Evolutionary conservation across 2,113 vertebrate genomes (phyloP), one percentile per base, ranked within the genome.

Genomic region (Neomonachus schauinslandi): DNA sequence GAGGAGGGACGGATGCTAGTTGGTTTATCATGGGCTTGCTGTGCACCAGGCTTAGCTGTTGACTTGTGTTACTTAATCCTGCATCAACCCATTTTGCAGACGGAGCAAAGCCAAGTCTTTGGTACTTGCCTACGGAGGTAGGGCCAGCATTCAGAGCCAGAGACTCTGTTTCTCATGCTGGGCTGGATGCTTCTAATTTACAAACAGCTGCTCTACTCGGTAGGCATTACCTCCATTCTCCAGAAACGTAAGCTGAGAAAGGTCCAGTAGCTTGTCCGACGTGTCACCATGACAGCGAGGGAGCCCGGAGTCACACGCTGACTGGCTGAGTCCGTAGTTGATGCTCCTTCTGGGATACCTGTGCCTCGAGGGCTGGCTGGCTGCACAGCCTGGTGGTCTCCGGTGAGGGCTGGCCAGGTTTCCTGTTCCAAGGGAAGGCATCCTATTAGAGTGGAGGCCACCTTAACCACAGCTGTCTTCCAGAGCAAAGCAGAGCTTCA

Each of bases 271-370:
- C 42, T 33, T 71, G 31, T 39, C 39, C 4, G 2, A 1, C 2
- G 22, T 31, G 11, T 49, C 31, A 7, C 4, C 18, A 42, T 1
- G 22, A 39, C 15, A 7, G 7, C 0, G 0, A 74, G 28, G 59
- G 53, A n/a, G 2, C 2, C 14, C 13, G 9, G 14, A 11, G 5
- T n/a, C 59, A 22, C 67, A 4, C 2, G 6, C 5, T 0, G 0
- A 7, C 39, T 33, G 65, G 10, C 79, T 39, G 31, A 55, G 26
- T 57, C n/a, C n/a, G 15, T 14, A 8, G 19, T 14, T 19, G 1
- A 1, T 10, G 31, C 7, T 61, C 7, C 53, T 79, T 4, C 53
- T 5, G 39, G 80, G 80, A 39, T 4, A 22, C 2, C 39, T 0
- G 0, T 2, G 4, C 28, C 7, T 5, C 5, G 11, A 5, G 14